Evolutionary conservation across 2,797 vertebrate species (phyloP).

Genomic region (Fratercula arctica): DNA sequence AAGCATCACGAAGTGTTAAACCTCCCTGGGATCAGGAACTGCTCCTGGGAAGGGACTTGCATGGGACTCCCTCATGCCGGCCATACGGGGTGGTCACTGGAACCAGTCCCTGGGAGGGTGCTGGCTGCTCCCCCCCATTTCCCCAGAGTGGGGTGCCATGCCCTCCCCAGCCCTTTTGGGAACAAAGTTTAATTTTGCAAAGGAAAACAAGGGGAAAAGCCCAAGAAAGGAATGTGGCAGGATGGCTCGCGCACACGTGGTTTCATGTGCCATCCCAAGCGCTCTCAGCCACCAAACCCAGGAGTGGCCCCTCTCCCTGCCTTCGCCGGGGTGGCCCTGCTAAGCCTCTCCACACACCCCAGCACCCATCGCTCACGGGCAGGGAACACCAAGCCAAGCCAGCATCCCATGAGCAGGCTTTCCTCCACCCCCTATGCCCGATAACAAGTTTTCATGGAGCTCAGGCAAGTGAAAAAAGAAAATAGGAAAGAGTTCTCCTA

Average conservation of each 20-base stretch:
- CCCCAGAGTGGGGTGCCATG: too few species aligned
- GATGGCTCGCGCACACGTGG: background rate
- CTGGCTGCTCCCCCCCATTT: background rate
- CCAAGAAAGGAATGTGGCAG: rapidly evolving
- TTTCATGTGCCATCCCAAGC: rapidly evolving
- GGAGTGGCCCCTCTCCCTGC: background rate
- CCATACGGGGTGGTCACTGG: rapidly evolving
- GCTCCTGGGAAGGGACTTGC: background rate
- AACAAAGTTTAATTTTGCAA: background rate
- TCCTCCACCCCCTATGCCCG: background rate
- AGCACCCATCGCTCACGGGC: too few species aligned
- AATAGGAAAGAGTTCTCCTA: background rate
- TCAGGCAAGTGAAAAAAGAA: background rate
- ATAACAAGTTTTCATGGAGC: background rate
- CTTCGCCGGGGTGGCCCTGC: background rate
- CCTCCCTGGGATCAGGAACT: background rate
- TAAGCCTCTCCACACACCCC: too few species aligned
- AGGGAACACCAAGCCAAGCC: background rate
- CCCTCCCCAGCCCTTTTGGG: background rate
- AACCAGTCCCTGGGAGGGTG: background rate
- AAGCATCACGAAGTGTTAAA: background rate
- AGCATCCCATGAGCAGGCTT: rapidly evolving
- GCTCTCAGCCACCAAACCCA: background rate
- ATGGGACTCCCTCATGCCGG: background rate
- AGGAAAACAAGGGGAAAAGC: background rate